A percentile compares a stretch with the other conserved stretches of the same genome.
phyloP scores from a whole-genome alignment of 2,113 vertebrate genomes.

The Petaurus breviceps region DNA sequence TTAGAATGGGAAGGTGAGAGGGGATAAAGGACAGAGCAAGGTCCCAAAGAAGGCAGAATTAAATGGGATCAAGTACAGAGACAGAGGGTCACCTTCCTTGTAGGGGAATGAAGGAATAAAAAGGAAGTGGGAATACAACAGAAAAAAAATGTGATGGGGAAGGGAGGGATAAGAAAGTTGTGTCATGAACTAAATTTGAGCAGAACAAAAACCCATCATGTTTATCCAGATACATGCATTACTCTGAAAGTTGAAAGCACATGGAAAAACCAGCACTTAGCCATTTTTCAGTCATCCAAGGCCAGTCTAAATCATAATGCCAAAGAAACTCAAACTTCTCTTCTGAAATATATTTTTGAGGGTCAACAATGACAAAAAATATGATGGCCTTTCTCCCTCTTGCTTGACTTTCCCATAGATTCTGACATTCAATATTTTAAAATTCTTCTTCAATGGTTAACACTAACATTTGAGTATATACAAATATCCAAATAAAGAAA shows the following conservation, averaged over 20 bases:
- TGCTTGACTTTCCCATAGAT: too few species aligned
- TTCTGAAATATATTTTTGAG: background rate
- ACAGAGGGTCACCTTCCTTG: too few species aligned
- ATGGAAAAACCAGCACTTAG: background rate
- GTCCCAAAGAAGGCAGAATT: too few species aligned
- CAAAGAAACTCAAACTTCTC: background rate
- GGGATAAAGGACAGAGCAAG: too few species aligned
- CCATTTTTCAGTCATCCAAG: background rate
- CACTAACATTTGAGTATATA: too few species aligned
- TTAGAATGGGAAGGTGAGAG: too few species aligned
- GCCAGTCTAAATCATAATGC: background rate
- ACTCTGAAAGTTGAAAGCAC: background rate
- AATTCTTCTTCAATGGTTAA: too few species aligned
- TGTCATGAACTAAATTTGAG: background rate
- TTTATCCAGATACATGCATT: background rate
- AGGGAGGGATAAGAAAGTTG: background rate
- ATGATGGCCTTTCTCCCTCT: background rate
- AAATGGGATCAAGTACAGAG: too few species aligned
- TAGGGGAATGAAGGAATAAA: too few species aligned
- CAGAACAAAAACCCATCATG: background rate
- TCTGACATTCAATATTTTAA: too few species aligned
- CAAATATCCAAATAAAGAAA: too few species aligned
- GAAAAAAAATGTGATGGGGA: background rate
- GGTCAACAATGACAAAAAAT: background rate
- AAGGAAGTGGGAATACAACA: background rate